Evolutionary conservation across 2,113 vertebrate genomes (phyloP).

Genomic region (Neofelis nebulosa): DNA sequence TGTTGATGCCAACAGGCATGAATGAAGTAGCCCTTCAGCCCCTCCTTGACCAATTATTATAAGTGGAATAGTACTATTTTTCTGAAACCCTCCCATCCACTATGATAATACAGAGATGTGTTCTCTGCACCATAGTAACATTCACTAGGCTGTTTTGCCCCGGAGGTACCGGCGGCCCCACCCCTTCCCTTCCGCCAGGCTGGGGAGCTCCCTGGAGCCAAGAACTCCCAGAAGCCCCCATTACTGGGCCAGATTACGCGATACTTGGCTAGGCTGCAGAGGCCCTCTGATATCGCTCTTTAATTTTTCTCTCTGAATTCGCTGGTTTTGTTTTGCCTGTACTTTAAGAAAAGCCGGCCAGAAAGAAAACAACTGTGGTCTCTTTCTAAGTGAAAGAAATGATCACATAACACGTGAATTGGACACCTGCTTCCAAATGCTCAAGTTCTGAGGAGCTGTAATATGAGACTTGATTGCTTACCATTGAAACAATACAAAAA

Average conservation of each 20-base stretch:
- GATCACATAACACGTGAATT: fast-evolving
- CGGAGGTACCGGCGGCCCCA: neutral
- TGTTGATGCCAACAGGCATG: fast-evolving
- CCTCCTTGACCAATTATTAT: neutral
- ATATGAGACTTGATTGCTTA: neutral
- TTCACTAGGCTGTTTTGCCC: neutral
- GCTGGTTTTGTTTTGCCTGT: neutral
- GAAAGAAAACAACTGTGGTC: neutral
- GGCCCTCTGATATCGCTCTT: neutral
- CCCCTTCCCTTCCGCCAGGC: too few relatives aligned
- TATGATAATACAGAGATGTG: neutral
- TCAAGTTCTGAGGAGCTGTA: neutral
- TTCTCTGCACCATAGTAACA: neutral
- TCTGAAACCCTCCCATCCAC: fast-evolving
- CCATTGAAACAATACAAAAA: neutral
- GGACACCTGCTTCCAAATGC: neutral
- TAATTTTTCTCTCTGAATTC: neutral
- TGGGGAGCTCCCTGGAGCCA: neutral
- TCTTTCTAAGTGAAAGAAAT: neutral
- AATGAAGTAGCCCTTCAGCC: neutral
- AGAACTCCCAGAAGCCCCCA: neutral
- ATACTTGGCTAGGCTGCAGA: neutral
- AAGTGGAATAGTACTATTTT: neutral
- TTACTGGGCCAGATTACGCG: neutral
- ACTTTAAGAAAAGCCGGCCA: neutral